Conservation (phyloP, 2,797 vertebrate species). For the Halcyon chelicuti region DNA sequence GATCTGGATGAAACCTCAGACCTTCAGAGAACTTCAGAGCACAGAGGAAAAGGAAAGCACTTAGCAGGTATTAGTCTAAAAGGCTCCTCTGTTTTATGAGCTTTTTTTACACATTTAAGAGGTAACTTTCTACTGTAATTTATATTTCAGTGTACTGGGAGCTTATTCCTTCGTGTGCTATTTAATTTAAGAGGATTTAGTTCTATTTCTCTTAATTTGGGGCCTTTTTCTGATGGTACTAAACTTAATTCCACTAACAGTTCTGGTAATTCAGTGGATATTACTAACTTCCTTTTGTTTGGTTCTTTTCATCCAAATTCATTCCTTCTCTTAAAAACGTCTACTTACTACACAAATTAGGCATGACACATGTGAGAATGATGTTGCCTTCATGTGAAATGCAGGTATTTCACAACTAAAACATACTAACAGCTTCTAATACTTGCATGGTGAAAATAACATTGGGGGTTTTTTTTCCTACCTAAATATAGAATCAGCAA, state of each 20-base stretch:
- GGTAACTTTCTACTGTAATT: neutral
- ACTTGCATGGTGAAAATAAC: neutral
- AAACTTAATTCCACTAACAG: constrained; percentile 1
- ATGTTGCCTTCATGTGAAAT: constrained; percentile 19
- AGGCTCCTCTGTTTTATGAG: constrained; percentile 3
- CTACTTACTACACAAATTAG: constrained; percentile 1
- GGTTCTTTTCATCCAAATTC: neutral
- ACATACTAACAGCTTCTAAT: neutral
- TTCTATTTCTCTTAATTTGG: constrained; percentile 30
- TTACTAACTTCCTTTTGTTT: neutral
- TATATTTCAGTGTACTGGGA: neutral
- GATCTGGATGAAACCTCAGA: neutral
- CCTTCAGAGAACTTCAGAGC: neutral
- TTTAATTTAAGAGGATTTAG: constrained; percentile 37
- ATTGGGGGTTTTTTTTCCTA: neutral
- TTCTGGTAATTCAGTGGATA: neutral
- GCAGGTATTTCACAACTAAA: constrained; percentile 20
- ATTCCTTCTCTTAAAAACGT: constrained; percentile 5
- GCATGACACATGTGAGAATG: neutral
- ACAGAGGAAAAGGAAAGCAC: constrained; percentile 6
- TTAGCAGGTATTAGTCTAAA: constrained; percentile 6
- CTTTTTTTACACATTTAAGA: constrained; percentile 11
- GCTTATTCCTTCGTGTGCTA: constrained; percentile 5
- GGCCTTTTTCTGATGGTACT: neutral
- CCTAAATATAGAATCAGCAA: neutral